Percentiles rank a stretch among this genome's conserved stretches.
Evolutionary conservation across 1,140 invertebrate species (phyloP).

Genomic region (Sarcophaga bullata): DNA sequence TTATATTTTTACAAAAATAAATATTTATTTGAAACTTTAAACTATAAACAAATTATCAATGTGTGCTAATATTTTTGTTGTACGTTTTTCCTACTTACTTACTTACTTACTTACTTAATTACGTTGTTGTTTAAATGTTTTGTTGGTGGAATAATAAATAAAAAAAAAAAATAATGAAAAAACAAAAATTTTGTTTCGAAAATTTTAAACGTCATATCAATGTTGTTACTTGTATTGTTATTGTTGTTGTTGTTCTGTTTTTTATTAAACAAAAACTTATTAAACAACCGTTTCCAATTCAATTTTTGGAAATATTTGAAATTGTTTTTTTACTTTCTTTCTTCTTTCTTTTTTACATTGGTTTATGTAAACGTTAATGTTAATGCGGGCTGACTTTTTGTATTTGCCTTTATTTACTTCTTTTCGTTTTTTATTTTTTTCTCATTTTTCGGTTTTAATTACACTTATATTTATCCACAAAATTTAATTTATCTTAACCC

Average conservation of each 20-base stretch:
- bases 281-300: not conserved
- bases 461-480: not conserved
- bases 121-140: slow-evolving; percentile 15
- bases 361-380: slow-evolving; percentile 22
- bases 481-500: not conserved
- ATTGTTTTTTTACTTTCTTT: not conserved
- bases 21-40: slow-evolving; percentile 26
- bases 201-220: slow-evolving; percentile 58
- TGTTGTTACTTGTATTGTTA: slow-evolving; percentile 52
- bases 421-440: slow-evolving; percentile 4
- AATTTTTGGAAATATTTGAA: slow-evolving; percentile 7
- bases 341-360: not conserved
- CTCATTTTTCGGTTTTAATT: not conserved
- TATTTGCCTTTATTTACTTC: slow-evolving; percentile 42
- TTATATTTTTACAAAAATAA: not conserved
- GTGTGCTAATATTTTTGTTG: slow-evolving; percentile 28
- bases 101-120: not conserved
- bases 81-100: slow-evolving; percentile 10
- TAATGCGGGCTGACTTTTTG: slow-evolving; percentile 41
- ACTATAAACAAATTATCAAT: slow-evolving; percentile 36
- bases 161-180: slow-evolving; percentile 40
- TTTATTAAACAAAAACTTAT: slow-evolving; percentile 6
- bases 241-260: not conserved
- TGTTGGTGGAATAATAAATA: slow-evolving; percentile 4
- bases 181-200: slow-evolving; percentile 47